phyloP scores from a whole-genome alignment of 2,888 invertebrate species.

The Leptinotarsa haldemani region DNA sequence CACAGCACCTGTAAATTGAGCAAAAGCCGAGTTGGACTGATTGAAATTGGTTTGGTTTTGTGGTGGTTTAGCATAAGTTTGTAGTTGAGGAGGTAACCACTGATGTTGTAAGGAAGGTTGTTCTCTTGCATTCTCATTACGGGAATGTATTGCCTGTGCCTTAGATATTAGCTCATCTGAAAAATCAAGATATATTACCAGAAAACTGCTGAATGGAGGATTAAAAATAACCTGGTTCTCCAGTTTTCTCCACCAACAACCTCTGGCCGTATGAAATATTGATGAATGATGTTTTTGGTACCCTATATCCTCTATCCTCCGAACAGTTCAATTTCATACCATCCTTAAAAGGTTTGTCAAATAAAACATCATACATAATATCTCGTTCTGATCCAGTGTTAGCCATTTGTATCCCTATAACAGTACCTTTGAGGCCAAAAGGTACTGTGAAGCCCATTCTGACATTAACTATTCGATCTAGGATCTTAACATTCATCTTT shows the following conservation, averaged over 20 bases:
- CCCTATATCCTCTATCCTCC: constrained; percentile 67
- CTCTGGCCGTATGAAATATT: constrained; percentile 72
- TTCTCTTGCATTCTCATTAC: constrained; percentile 24
- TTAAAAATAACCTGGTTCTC: constrained; percentile 50
- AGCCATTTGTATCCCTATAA: constrained; percentile 75
- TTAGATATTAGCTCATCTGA: constrained; percentile 33
- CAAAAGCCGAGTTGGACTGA: constrained; percentile 42
- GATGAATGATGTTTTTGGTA: constrained; percentile 69
- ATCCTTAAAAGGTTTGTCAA: constrained; percentile 81
- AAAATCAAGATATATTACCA: not conserved
- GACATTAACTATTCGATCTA: constrained; percentile 88
- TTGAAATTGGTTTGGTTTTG: constrained; percentile 29
- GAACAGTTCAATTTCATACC: constrained; percentile 71
- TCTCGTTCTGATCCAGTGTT: constrained; percentile 60
- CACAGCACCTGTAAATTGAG: constrained; percentile 31
- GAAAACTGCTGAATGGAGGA: not conserved
- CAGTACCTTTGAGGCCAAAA: constrained; percentile 84
- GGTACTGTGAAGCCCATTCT: constrained; percentile 82
- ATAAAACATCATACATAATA: constrained; percentile 81
- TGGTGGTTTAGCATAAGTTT: constrained; percentile 6
- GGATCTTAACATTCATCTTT: constrained; percentile 74
- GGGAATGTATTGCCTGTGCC: constrained; percentile 29
- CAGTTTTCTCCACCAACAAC: constrained; percentile 60
- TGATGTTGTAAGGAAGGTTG: constrained; percentile 29
- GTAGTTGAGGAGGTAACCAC: constrained; percentile 20